These are phyloP conservation scores for Trichomycterus rosablanca DNA, from an alignment of 2,113 vertebrate species.

Conservation along the genomic window DNA sequence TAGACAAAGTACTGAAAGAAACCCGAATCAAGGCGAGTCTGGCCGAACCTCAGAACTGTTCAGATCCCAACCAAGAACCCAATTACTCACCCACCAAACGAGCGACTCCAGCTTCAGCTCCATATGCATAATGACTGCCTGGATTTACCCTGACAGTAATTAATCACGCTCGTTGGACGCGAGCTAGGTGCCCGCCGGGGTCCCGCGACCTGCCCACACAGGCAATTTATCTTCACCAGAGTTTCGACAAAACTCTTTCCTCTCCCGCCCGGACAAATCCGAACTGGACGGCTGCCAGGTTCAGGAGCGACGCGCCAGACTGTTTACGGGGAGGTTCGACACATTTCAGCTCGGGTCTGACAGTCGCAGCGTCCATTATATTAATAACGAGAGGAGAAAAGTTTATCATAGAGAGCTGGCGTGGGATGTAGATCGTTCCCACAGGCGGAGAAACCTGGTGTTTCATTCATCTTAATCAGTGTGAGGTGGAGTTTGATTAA, in stretches of 20 bases:
- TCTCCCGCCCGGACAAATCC: conserved; percentile 44
- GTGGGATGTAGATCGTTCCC: conserved; percentile 15
- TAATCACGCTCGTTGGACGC: conserved; percentile 64
- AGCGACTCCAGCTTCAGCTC: conserved; percentile 39
- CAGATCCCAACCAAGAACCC: no score
- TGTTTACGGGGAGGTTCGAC: conserved; percentile 1
- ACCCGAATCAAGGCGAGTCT: no score
- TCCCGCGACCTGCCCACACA: conserved; percentile 56
- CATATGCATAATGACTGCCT: conserved; percentile 59
- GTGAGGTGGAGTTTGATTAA: conserved; percentile 21
- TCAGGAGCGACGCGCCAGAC: conserved; percentile 7
- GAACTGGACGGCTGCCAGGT: conserved; percentile 54
- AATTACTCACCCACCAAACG: not conserved
- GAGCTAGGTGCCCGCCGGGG: conserved; percentile 50
- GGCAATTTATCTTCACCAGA: conserved; percentile 72
- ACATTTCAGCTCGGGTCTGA: conserved; percentile 8
- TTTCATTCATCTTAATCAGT: conserved; percentile 27
- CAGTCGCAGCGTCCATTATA: conserved; percentile 17
- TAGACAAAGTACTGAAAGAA: no score
- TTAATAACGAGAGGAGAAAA: conserved; percentile 9
- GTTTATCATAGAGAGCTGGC: conserved; percentile 10
- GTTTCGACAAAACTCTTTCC: conserved; percentile 46
- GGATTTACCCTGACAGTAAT: conserved; percentile 67
- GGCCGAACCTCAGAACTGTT: no score
- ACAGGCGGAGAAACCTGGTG: conserved; percentile 8